Conservation (phyloP, 37 sponge, comb jelly and placozoan species). For the Oopsacas minuta region DNA sequence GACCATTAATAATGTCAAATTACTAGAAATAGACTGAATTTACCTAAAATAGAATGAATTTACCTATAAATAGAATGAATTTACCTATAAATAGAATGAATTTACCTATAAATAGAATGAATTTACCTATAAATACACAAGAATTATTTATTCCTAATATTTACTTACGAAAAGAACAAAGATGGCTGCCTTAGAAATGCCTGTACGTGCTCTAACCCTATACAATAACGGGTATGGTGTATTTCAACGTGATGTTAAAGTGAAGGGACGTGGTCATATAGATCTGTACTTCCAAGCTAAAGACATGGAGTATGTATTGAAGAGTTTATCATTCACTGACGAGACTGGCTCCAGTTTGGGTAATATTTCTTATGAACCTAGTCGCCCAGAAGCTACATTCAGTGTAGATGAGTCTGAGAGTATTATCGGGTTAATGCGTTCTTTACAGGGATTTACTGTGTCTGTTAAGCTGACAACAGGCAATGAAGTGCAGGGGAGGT, state of each 20-base stretch:
- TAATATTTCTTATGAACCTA: slow-evolving; percentile 80
- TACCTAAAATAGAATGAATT: too few species aligned
- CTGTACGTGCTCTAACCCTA: slow-evolving; percentile 47
- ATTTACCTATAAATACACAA: too few species aligned
- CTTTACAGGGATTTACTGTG: slow-evolving; percentile 28
- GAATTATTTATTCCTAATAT: too few species aligned
- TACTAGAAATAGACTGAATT: too few species aligned
- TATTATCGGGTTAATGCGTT: slow-evolving; percentile 31
- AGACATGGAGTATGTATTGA: slow-evolving; percentile 60
- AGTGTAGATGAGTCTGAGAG: slow-evolving; percentile 26
- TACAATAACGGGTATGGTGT: slow-evolving; percentile 85
- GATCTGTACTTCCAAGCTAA: slow-evolving; percentile 59
- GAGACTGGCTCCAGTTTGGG: slow-evolving; percentile 46
- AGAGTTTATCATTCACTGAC: slow-evolving; percentile 56
- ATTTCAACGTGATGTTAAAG: slow-evolving; percentile 44
- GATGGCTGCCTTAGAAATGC: slow-evolving; percentile 38
- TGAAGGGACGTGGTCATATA: slow-evolving; percentile 57
- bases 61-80: too few species aligned
- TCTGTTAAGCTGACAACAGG: neutral
- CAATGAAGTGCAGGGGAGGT: slow-evolving; percentile 30
- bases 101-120: too few species aligned
- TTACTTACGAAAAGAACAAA: too few species aligned
- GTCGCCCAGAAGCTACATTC: slow-evolving; percentile 46
- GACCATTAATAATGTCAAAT: too few species aligned
- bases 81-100: too few species aligned